A percentile compares a stretch with the other conserved stretches of the same genome.
Evolutionary conservation across 2,113 vertebrate species (phyloP).

Genomic region (Oryzias curvinotus): DNA sequence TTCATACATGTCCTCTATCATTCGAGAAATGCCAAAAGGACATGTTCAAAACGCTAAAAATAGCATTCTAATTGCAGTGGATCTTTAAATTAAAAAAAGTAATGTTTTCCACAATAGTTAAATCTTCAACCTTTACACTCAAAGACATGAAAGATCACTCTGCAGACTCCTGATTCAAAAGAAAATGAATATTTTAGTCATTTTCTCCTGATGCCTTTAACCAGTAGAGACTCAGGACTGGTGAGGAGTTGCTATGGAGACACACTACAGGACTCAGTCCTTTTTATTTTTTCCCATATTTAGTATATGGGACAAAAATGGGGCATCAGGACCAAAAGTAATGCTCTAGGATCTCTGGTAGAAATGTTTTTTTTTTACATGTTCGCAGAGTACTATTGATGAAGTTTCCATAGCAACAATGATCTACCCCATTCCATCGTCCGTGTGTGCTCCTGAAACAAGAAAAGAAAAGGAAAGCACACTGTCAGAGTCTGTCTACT

Average conservation of each 20-base stretch:
- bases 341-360: not conserved
- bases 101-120: slow-evolving; percentile 49
- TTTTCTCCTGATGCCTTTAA: slow-evolving; percentile 27
- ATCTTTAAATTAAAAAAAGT: too few relatives aligned
- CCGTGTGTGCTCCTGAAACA: slow-evolving; percentile 2
- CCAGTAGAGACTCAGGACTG: slow-evolving; percentile 13
- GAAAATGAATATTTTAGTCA: slow-evolving; percentile 24
- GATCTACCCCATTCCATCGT: slow-evolving; percentile 16
- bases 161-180: slow-evolving; percentile 13
- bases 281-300: too few relatives aligned
- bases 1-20: too few relatives aligned
- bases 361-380: too few relatives aligned
- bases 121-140: slow-evolving; percentile 45
- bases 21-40: too few relatives aligned
- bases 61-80: too few relatives aligned
- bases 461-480: not conserved
- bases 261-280: not conserved
- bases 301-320: slow-evolving; percentile 5
- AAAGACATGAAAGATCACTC: slow-evolving; percentile 23
- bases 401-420: slow-evolving; percentile 31
- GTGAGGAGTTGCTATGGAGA: slow-evolving; percentile 22
- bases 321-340: not conserved
- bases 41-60: too few relatives aligned
- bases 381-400: not conserved
- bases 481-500: slow-evolving; percentile 3